Evolutionary conservation across 2,797 vertebrate species (phyloP), one percentile per base, ranked within the genome.

Genomic region (Spinus pinus): DNA sequence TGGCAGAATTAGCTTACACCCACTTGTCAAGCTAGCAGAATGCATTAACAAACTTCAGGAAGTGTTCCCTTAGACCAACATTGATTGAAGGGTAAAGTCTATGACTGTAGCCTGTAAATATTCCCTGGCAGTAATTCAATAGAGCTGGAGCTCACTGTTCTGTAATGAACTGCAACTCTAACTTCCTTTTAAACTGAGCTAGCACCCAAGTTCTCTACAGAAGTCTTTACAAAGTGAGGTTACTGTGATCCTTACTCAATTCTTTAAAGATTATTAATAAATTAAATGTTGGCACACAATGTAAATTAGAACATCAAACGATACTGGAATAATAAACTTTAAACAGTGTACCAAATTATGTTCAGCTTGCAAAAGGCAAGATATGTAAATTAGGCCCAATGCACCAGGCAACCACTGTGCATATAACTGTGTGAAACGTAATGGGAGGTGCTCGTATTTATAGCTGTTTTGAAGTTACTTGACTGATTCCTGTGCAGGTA

Each of bases 61-160:
- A 97, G 74, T 81, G 61, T 74, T 95, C 72, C 70, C 66, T 95
- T 88, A 97, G 89, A 93, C 86, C 46, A 94, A 56, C 86, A 85
- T 21, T 96, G 97, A 95, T 50, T 65, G 91, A 96, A 97, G 54
- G 90, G 94, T 96, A 96, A 97, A 95, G 93, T 91, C 96, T 94
- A 81, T 94, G 91, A 93, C 64, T 91, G 62, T 56, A 94, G 90
- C 94, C 57, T 94, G 89, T 93, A 98, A 96, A 96, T 97, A 97
- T 95, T 97, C 95, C 81, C 90, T 96, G 93, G 90, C 96, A 97
- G 93, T 93, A 96, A 97, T 82, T 98, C 97, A 96, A 97, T 97
- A 97, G 64, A 94, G 54, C 27, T 90, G 80, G 41, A 96, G 46
- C 70, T 95, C 77, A 74, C 73, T 67, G 61, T 81, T 96, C 82